Conservation (phyloP, 2,888 invertebrate genomes). For the Pollenia griseotomentosa region DNA sequence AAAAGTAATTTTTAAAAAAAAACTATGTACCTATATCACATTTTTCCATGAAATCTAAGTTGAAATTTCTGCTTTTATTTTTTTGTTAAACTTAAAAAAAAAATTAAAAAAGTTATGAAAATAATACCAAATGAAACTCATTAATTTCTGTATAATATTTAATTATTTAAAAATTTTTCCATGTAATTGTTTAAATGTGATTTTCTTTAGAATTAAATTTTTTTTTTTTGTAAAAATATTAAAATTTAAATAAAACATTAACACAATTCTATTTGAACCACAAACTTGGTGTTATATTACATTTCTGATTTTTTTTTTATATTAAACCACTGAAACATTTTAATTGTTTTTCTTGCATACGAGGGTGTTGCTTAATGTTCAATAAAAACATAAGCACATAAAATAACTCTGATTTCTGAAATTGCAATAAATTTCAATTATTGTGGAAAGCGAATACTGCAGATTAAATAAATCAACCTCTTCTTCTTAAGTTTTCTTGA, state of each 20-base stretch:
- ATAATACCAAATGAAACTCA: constrained; percentile 8
- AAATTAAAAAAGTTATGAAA: constrained; percentile 20
- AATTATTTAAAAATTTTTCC: constrained; percentile 5
- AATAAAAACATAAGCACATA: too few species aligned
- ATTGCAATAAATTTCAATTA: too few species aligned
- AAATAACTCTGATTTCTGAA: too few species aligned
- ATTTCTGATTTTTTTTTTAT: not conserved
- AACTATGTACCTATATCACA: not conserved
- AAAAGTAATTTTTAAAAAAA: constrained; percentile 1
- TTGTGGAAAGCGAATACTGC: too few species aligned
- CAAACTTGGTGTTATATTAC: constrained; percentile 30
- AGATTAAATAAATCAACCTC: too few species aligned
- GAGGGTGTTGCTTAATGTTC: not conserved
- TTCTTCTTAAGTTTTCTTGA: too few species aligned
- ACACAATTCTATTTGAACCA: constrained; percentile 12
- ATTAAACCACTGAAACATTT: not conserved
- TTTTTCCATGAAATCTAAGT: not conserved
- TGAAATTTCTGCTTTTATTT: not conserved
- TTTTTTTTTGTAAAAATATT: not conserved
- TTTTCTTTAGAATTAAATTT: constrained; percentile 25
- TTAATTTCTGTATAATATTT: constrained; percentile 29
- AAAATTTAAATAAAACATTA: constrained; percentile 11
- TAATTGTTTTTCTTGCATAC: not conserved
- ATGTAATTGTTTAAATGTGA: constrained; percentile 2
- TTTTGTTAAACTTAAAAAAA: not conserved